Percentiles rank a stretch among this genome's conserved stretches.
phyloP scores from a whole-genome alignment of 1,140 invertebrate species.

The Calephelis virginiensis region DNA sequence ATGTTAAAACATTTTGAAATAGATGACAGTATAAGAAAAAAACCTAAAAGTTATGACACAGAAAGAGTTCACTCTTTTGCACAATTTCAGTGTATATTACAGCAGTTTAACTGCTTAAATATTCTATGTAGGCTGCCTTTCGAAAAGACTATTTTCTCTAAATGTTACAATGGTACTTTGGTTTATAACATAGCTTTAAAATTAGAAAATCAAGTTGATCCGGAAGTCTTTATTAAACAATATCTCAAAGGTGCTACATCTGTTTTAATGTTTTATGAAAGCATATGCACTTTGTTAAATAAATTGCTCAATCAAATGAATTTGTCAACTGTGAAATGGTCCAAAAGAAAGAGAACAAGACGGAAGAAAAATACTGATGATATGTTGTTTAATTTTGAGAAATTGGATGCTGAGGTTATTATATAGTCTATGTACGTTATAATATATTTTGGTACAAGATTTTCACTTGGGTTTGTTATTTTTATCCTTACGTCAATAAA shows the following conservation, averaged over 20 bases:
- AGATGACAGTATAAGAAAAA: slow-evolving; percentile 79
- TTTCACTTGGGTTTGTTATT: background rate
- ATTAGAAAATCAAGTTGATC: slow-evolving; percentile 77
- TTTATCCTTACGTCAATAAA: no score
- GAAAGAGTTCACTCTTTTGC: slow-evolving; percentile 83
- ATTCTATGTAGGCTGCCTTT: slow-evolving; percentile 80
- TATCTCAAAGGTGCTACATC: slow-evolving; percentile 73
- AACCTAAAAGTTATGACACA: slow-evolving; percentile 81
- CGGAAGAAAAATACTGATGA: slow-evolving; percentile 46
- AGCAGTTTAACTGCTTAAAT: slow-evolving; percentile 82
- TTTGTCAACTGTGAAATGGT: slow-evolving; percentile 38
- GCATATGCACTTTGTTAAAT: slow-evolving; percentile 49
- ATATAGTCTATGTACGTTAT: slow-evolving; percentile 37
- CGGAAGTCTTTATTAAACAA: slow-evolving; percentile 76
- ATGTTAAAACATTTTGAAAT: slow-evolving; percentile 83
- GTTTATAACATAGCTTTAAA: slow-evolving; percentile 84
- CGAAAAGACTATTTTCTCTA: slow-evolving; percentile 73
- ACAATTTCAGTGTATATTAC: slow-evolving; percentile 85
- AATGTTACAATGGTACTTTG: slow-evolving; percentile 85
- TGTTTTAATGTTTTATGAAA: slow-evolving; percentile 71
- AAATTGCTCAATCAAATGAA: slow-evolving; percentile 43
- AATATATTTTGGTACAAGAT: background rate
- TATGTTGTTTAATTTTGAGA: slow-evolving; percentile 50
- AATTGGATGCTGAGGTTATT: slow-evolving; percentile 64
- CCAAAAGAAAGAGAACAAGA: slow-evolving; percentile 40